Conservation (phyloP, 2,797 vertebrate genomes). For the Xenopus petersii region DNA sequence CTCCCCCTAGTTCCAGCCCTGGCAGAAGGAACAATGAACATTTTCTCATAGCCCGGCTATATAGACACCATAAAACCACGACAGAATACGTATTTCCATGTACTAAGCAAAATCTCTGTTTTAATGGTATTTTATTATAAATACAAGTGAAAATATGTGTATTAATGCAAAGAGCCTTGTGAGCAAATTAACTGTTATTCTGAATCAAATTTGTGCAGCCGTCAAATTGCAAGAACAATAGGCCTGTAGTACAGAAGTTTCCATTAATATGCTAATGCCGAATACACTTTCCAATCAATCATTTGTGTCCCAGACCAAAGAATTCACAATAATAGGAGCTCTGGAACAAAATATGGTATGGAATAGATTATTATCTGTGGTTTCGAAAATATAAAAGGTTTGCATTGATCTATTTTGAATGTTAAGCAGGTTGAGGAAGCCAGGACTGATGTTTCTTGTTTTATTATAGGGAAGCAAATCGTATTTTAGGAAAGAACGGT, state of each 20-base stretch:
- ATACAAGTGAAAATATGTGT: too few relatives aligned
- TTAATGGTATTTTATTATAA: too few relatives aligned
- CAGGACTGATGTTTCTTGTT: background rate
- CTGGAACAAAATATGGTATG: slow-evolving; percentile 3
- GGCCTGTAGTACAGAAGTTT: background rate
- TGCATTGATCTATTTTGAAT: background rate
- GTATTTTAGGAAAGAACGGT: too few relatives aligned
- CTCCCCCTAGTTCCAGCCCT: too few relatives aligned
- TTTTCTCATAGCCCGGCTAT: too few relatives aligned
- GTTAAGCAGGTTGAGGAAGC: background rate
- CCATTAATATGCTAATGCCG: slow-evolving; percentile 20
- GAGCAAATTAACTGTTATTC: too few relatives aligned
- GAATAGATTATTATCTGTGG: slow-evolving; percentile 19
- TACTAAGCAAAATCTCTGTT: too few relatives aligned
- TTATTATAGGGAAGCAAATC: background rate
- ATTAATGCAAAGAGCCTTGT: too few relatives aligned
- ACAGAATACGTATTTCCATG: too few relatives aligned
- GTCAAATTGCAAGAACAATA: slow-evolving; percentile 11
- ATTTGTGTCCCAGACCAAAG: slow-evolving; percentile 11
- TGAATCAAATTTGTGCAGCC: background rate
- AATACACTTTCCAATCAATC: slow-evolving; percentile 15
- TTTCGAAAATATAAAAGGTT: background rate
- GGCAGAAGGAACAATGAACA: too few relatives aligned
- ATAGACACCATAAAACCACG: too few relatives aligned
- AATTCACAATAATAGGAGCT: slow-evolving; percentile 9